Evolutionary conservation across 1,140 invertebrate genomes (phyloP).

Genomic region (Paraescarpia echinospica): DNA sequence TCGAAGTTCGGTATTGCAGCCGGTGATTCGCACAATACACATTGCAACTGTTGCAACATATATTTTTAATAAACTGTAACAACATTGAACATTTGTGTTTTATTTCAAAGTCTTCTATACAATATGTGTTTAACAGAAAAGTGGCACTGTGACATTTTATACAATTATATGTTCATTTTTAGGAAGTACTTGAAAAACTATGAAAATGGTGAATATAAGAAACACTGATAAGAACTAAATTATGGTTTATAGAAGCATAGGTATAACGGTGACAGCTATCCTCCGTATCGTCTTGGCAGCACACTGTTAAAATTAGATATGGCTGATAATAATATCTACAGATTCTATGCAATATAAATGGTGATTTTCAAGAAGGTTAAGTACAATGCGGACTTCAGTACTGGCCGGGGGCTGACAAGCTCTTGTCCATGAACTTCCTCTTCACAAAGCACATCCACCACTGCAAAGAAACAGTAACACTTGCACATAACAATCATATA

Average conservation of each 20-base stretch:
- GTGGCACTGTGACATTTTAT: neutral
- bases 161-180: neutral
- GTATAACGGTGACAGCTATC: neutral
- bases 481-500: neutral
- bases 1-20: neutral
- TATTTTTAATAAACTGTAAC: neutral
- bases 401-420: constrained; percentile 71
- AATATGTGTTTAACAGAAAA: too few relatives aligned
- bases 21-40: neutral
- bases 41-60: neutral
- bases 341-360: neutral
- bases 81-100: neutral
- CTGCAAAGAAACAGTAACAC: constrained; percentile 50
- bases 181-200: neutral
- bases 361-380: neutral
- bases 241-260: neutral
- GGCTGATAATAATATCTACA: neutral
- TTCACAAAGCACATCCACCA: constrained; percentile 99
- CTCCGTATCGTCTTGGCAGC: neutral
- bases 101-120: neutral
- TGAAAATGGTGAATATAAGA: too few relatives aligned
- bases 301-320: neutral
- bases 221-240: neutral
- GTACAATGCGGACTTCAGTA: constrained; percentile 27
- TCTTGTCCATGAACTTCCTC: constrained; percentile 99